Evolutionary conservation across 1,140 invertebrate genomes (phyloP).

Genomic region (Halotydeus destructor): DNA sequence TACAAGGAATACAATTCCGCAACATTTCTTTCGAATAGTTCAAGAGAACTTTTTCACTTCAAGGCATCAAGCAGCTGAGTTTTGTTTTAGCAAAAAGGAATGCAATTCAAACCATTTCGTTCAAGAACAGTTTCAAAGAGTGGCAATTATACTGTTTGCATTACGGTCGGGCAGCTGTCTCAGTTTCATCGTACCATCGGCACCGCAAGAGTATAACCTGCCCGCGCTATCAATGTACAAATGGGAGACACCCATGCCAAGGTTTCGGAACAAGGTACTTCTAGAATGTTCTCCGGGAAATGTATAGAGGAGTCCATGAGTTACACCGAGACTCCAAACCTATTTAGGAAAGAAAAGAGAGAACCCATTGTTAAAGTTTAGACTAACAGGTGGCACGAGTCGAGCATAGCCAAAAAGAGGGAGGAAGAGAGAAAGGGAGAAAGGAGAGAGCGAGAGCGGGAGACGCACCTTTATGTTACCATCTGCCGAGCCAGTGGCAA

Average conservation of each 20-base stretch:
- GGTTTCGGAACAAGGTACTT: conserved; percentile 84
- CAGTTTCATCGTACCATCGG: conserved; percentile 96
- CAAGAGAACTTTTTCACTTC: too few species aligned
- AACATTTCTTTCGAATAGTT: too few species aligned
- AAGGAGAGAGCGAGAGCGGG: neutral
- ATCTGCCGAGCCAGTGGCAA: conserved; percentile 91
- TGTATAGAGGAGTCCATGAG: conserved; percentile 59
- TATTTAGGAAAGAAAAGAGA: conserved; percentile 26
- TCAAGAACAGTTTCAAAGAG: too few species aligned
- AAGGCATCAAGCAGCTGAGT: too few species aligned
- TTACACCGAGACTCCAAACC: conserved; percentile 67
- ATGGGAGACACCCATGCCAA: conserved; percentile 87
- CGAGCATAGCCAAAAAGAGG: too few species aligned
- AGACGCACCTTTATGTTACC: conserved; percentile 81
- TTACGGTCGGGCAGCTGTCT: conserved; percentile 53
- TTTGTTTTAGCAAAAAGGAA: too few species aligned
- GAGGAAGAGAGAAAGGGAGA: neutral
- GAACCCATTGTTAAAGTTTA: conserved; percentile 2
- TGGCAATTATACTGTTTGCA: neutral
- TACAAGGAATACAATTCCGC: too few species aligned
- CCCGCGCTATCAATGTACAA: conserved; percentile 62
- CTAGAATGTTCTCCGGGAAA: conserved; percentile 69
- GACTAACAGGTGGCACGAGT: too few species aligned
- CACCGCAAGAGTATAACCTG: conserved; percentile 87
- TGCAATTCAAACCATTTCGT: too few species aligned